Percentiles rank a stretch among this genome's conserved stretches.
These are phyloP conservation scores for Neotoxoptera formosana DNA, from an alignment of 1,140 invertebrate genomes.

Conservation along the genomic window DNA sequence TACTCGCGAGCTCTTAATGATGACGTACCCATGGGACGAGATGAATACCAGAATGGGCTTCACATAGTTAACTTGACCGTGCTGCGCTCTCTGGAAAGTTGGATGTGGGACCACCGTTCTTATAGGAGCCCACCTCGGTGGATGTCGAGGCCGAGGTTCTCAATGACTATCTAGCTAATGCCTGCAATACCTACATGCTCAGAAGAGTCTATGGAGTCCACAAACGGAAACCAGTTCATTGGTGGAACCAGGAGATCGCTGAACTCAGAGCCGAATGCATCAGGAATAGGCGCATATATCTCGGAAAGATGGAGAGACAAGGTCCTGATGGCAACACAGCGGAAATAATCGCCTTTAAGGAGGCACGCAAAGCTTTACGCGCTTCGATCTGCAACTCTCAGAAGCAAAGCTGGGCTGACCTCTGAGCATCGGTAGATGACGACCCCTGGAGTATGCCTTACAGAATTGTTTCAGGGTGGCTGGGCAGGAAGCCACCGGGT, in stretches of 20 bases:
- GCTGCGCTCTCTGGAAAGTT: not conserved
- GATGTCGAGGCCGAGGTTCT: not conserved
- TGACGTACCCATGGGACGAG: no score
- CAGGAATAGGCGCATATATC: not conserved
- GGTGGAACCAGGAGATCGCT: not conserved
- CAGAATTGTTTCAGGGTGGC: not conserved
- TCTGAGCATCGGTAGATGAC: not conserved
- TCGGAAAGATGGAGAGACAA: not conserved
- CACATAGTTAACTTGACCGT: not conserved
- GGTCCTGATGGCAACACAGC: not conserved
- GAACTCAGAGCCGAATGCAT: not conserved
- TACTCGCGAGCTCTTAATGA: not conserved
- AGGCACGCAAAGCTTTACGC: not conserved
- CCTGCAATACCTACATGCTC: not conserved
- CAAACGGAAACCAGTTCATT: not conserved
- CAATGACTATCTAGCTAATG: not conserved
- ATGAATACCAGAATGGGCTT: not conserved
- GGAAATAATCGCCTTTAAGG: no score
- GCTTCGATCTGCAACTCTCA: no score
- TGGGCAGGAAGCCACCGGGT: not conserved
- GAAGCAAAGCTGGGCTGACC: not conserved
- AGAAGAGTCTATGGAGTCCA: not conserved
- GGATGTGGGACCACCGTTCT: not conserved
- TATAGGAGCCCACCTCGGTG: no score
- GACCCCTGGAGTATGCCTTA: conserved; percentile 19